Conservation (phyloP, 2,113 vertebrate species). For the Triplophysa tibetana region DNA sequence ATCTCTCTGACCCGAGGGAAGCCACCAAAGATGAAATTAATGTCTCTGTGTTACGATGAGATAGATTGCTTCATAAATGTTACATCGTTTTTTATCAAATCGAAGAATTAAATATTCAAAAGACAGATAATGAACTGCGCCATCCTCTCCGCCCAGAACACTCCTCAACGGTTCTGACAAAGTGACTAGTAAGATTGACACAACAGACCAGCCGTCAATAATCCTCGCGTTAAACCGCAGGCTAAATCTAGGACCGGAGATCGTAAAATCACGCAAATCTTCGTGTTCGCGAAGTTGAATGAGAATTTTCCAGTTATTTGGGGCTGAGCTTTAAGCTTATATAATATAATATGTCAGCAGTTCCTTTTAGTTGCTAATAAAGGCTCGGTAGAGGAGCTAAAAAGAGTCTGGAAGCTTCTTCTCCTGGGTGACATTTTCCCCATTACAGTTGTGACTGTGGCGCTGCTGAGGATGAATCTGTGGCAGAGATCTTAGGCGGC, state of each 20-base stretch:
- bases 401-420: conserved; percentile 38
- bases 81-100: conserved; percentile 69
- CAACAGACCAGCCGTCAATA: neutral
- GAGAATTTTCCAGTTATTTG: conserved; percentile 30
- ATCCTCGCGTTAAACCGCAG: neutral
- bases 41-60: conserved; percentile 48
- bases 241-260: neutral
- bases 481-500: conserved; percentile 48
- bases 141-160: conserved; percentile 50
- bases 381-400: conserved; percentile 32
- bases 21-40: conserved; percentile 41
- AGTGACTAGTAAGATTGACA: conserved; percentile 23
- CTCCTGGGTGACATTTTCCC: conserved; percentile 57
- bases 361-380: conserved; percentile 31
- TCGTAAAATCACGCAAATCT: neutral
- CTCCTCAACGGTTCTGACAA: conserved; percentile 35
- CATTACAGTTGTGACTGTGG: conserved; percentile 46
- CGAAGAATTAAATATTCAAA: conserved; percentile 73
- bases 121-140: conserved; percentile 66
- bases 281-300: conserved; percentile 11
- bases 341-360: conserved; percentile 25
- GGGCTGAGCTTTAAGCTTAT: conserved; percentile 15
- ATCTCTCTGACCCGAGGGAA: conserved; percentile 35
- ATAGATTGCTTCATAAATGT: conserved; percentile 71
- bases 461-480: conserved; percentile 55